A percentile compares a stretch with the other conserved stretches of the same genome.
phyloP scores from a whole-genome alignment of 2,888 invertebrate species.

The Ormia ochracea region DNA sequence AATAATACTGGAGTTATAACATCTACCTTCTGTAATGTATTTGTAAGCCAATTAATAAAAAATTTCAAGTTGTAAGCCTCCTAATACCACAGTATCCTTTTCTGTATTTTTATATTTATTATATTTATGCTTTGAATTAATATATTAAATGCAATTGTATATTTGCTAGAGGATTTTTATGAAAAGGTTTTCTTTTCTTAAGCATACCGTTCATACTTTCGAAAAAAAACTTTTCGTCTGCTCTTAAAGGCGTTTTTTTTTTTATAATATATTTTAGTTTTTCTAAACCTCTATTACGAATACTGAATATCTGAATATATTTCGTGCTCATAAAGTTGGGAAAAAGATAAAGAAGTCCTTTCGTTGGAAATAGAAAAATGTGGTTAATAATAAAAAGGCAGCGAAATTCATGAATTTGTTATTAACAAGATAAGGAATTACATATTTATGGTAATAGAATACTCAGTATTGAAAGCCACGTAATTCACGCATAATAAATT shows the following conservation, averaged over 20 bases:
- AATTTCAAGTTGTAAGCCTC: too few species aligned
- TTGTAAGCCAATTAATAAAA: too few species aligned
- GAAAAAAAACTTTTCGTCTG: slow-evolving; percentile 13
- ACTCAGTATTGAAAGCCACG: background rate
- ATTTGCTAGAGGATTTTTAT: too few species aligned
- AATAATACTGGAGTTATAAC: too few species aligned
- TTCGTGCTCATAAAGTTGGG: slow-evolving; percentile 29
- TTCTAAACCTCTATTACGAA: slow-evolving; percentile 25
- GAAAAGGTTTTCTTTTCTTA: too few species aligned
- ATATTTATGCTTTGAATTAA: too few species aligned
- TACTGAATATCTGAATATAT: slow-evolving; percentile 48
- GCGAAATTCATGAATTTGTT: slow-evolving; percentile 43
- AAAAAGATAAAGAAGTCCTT: slow-evolving; percentile 12
- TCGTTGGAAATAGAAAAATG: slow-evolving; percentile 19
- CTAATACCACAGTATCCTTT: too few species aligned
- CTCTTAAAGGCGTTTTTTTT: slow-evolving; percentile 24
- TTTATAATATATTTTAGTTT: slow-evolving; percentile 17
- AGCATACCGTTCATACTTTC: background rate
- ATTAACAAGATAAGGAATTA: slow-evolving; percentile 50
- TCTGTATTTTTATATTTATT: too few species aligned
- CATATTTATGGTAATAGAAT: slow-evolving; percentile 17
- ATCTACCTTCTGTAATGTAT: too few species aligned
- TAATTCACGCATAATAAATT: background rate
- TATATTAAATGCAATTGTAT: too few species aligned
- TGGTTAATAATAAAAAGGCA: slow-evolving; percentile 5